Percentiles rank a stretch among this genome's conserved stretches.
Evolutionary conservation across 2,888 invertebrate genomes (phyloP).

Genomic region (Drosophila sordidapex): DNA sequence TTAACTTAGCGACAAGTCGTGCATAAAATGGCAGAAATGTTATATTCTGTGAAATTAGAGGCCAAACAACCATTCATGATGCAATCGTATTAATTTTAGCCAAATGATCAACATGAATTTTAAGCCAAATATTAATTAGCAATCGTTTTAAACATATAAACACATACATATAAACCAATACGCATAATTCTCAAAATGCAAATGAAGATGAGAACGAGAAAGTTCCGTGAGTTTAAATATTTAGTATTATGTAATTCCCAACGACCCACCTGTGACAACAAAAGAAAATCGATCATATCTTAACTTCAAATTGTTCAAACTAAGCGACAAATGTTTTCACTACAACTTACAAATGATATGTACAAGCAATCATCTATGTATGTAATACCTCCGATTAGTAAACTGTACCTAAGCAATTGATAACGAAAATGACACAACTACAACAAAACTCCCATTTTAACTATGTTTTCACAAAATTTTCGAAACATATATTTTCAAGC

Average conservation of each 20-base stretch:
- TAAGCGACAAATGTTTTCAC: slow-evolving; percentile 36
- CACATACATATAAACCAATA: slow-evolving; percentile 14
- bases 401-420: slow-evolving; percentile 71
- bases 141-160: slow-evolving; percentile 36
- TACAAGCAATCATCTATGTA: slow-evolving; percentile 65
- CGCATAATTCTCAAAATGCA: slow-evolving; percentile 14
- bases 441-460: slow-evolving; percentile 40
- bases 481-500: slow-evolving; percentile 45
- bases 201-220: slow-evolving; percentile 1
- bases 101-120: slow-evolving; percentile 39
- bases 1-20: slow-evolving; percentile 53
- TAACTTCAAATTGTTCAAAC: slow-evolving; percentile 50
- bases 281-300: slow-evolving; percentile 68
- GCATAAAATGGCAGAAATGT: slow-evolving; percentile 25
- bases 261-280: slow-evolving; percentile 67
- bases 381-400: slow-evolving; percentile 78
- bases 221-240: slow-evolving; percentile 25
- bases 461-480: slow-evolving; percentile 31
- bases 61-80: slow-evolving; percentile 63
- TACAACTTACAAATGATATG: slow-evolving; percentile 22
- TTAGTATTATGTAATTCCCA: slow-evolving; percentile 58
- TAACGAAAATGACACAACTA: slow-evolving; percentile 30
- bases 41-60: slow-evolving; percentile 50
- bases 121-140: slow-evolving; percentile 60
- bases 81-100: slow-evolving; percentile 52